Evolutionary conservation across 92 coral and sea anemone species (phyloP).

Genomic region (Bergia sp.): DNA sequence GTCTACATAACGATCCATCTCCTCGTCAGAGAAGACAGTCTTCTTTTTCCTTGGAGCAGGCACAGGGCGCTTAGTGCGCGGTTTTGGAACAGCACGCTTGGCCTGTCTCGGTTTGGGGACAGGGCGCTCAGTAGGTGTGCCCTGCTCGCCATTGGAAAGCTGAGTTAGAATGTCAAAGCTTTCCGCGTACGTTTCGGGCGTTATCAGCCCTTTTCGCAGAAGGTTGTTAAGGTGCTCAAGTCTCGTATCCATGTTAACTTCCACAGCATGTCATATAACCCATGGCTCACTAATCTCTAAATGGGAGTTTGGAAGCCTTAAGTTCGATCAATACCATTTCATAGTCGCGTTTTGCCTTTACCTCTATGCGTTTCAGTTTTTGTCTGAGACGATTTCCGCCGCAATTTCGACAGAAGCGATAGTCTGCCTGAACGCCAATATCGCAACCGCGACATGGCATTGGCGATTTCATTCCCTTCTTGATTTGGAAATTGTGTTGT

Average conservation of each 20-base stretch:
- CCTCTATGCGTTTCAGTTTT: conserved; percentile 13
- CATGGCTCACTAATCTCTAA: neutral
- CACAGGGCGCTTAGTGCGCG: conserved; percentile 4
- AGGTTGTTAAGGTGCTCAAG: neutral
- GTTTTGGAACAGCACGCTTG: conserved; percentile 23
- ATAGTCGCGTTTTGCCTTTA: conserved; percentile 4
- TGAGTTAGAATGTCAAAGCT: conserved; percentile 12
- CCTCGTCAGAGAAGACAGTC: conserved; percentile 9
- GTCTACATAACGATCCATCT: conserved; percentile 12
- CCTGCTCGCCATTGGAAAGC: conserved; percentile 11
- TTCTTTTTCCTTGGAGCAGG: conserved; percentile 16
- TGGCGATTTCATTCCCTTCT: conserved; percentile 7
- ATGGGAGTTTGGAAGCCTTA: conserved; percentile 1
- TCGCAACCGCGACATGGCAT: conserved; percentile 31
- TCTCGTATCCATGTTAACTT: neutral
- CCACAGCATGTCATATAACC: neutral
- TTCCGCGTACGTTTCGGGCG: neutral
- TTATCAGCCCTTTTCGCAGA: neutral
- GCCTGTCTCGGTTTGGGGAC: conserved; percentile 9
- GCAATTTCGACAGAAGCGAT: conserved; percentile 15
- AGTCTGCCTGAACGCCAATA: conserved; percentile 18
- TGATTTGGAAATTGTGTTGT: conserved; percentile 30
- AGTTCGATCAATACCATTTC: conserved; percentile 1
- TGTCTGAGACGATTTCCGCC: conserved; percentile 2
- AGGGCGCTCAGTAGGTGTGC: neutral